Base-by-base conservation (phyloP, 2,797 vertebrate species). In the Sebastes vulpes region DNA sequence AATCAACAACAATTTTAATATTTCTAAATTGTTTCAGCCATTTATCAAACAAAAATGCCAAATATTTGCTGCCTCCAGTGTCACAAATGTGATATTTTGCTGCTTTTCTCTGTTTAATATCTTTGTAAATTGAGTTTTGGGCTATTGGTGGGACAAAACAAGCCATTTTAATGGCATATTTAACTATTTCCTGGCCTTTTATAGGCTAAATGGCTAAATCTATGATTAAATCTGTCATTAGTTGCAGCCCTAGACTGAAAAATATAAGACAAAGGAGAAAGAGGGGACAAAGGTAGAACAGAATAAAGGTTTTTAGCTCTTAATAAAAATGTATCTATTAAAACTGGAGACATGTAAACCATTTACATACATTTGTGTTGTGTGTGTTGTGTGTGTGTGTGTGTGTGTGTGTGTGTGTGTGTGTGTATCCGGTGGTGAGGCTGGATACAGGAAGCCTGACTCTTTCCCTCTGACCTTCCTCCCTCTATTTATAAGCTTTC, bases 391-490 rank as follows among this genome's bases (percentile, higher is more conserved):
- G 23, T 23, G 23, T 23, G 23, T 23, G 23, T 25, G 25, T 25
- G 6, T 28, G 14, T 67, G 29, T 76, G 48, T 21, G 8, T 65
- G n/a, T 59, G 56, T 86, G 81, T 84, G 75, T 76, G 72, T 70
- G 74, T 79, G 58, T 79, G 72, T 82, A 59, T 94, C 88, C 86
- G 75, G 77, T 60, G 77, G 67, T 82, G 72, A 80, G 83, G 84
- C 72, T 94, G 89, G 85, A 91, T 81, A 80, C 86, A 92, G 90
- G 93, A 95, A 91, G 89, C 75, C 86, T 86, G 93, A 86, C 87
- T 93, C 84, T 91, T 94, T 93, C 83, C 90, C 91, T 93, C 85
- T 89, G 82, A 89, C 86, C 83, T 93, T 92, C 87, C 90, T 91
- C 84, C 85, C 90, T 90, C 89, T 89, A 92, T 90, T 91, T 89